Percentiles rank a stretch among this genome's conserved stretches.
Conservation (phyloP, 1,140 invertebrate genomes). For the Brachionus paranguensis region DNA sequence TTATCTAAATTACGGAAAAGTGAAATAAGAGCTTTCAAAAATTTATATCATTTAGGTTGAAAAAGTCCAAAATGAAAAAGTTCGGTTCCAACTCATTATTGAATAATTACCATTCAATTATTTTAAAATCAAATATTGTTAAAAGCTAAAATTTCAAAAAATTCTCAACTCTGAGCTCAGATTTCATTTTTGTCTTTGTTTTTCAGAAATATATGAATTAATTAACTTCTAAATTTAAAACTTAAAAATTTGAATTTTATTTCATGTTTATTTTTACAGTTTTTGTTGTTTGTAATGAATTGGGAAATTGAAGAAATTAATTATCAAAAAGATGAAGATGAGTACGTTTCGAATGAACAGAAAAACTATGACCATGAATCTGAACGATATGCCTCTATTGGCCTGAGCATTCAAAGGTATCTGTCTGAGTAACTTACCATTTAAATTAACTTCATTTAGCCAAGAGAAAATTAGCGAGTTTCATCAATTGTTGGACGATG, state of each 20-base stretch:
- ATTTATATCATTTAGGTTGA: too few relatives aligned
- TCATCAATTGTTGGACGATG: not conserved
- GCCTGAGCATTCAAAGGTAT: not conserved
- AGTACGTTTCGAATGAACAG: not conserved
- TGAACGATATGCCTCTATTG: not conserved
- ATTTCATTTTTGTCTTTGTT: not conserved
- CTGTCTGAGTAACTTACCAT: not conserved
- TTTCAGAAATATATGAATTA: not conserved
- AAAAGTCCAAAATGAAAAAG: too few relatives aligned
- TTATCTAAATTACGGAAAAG: too few relatives aligned
- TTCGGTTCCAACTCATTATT: too few relatives aligned
- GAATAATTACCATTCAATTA: too few relatives aligned
- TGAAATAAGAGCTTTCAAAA: too few relatives aligned
- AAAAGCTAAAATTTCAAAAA: not conserved
- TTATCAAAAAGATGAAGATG: not conserved
- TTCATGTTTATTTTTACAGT: not conserved
- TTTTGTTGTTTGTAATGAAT: conserved; percentile 12
- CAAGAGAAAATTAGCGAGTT: conserved; percentile 27
- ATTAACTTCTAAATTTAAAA: not conserved
- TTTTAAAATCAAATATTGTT: too few relatives aligned
- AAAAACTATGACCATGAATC: not conserved
- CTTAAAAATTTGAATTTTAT: not conserved
- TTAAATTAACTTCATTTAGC: not conserved
- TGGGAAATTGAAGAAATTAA: not conserved
- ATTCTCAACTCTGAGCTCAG: not conserved